Base-by-base conservation (phyloP, 2,888 invertebrate species). In the Acronicta leporina region DNA sequence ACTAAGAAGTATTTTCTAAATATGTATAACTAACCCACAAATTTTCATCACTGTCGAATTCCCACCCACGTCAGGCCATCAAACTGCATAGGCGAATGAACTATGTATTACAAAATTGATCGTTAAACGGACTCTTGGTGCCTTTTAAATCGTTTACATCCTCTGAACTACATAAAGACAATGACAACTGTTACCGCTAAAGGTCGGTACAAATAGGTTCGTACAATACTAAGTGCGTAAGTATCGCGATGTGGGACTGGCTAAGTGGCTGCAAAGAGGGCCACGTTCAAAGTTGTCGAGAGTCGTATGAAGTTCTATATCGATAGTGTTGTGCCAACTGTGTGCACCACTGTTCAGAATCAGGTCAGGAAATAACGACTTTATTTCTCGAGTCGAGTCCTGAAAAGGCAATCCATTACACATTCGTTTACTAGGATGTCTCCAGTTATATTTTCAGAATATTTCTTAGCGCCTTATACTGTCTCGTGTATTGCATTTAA, bases 51-150 rank as follows among this genome's bases (percentile, higher is more conserved):
- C 53, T 30, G 25, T 54, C 53, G 40, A 35, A 61, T 65, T 25
- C 25, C 55, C 55, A 52, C 77, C 70, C 71, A 70, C 71, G 27
- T 25, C 20, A 48, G 68, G 73, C 78, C 73, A 72, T 60, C 59
- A 48, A 44, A 68, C 76, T 59, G 61, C 38, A 72, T 62, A 45
- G 75, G 72, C 63, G 65, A 59, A 53, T 52, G 50, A 66, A 61
- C 63, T 62, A 56, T n/a, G n/a, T n/a, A n/a, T 72, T 75, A 66
- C 76, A 43, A 59, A 75, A 72, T 72, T 56, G 74, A 46, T 45
- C 30, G 55, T 65, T 64, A 63, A 62, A 53, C 58, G 49, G 54
- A 56, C 60, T 66, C 42, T 51, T 50, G 38, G 54, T 41, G 44
- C 42, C 47, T 54, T 51, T 62, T 44, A 59, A 61, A 77, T 61